These are phyloP conservation scores for Caenorhabditis remanei DNA, from an alignment of 1,140 invertebrate species.

Conservation along the genomic window DNA sequence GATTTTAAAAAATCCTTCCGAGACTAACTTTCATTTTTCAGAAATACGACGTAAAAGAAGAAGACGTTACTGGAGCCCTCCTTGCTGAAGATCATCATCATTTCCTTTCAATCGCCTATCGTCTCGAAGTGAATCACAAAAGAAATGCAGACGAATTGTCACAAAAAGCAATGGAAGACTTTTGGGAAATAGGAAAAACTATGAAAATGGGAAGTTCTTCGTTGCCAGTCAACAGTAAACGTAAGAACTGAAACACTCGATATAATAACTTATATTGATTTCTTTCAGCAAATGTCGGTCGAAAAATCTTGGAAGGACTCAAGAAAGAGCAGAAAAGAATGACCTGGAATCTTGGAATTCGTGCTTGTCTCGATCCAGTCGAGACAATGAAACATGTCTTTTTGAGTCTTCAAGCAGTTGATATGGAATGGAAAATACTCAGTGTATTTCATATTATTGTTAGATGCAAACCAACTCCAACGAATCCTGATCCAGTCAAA, in stretches of 20 bases:
- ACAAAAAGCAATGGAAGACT: conserved; percentile 76
- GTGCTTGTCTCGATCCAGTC: conserved; percentile 93
- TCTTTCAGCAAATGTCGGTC: conserved; percentile 16
- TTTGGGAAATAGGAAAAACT: conserved; percentile 73
- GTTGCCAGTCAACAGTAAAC: conserved; percentile 94
- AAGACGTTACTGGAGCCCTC: conserved; percentile 88
- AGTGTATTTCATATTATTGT: conserved; percentile 94
- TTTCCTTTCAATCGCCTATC: conserved; percentile 97
- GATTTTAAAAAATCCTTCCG: conserved; percentile 35
- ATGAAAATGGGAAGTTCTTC: conserved; percentile 75
- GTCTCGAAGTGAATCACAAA: conserved; percentile 98
- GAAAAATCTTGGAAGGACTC: conserved; percentile 35
- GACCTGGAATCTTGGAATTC: conserved; percentile 97
- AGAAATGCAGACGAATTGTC: conserved; percentile 83
- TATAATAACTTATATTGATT: background rate
- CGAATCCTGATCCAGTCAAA: conserved; percentile 82
- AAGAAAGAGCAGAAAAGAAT: conserved; percentile 86
- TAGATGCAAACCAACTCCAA: conserved; percentile 83
- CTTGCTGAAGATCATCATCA: conserved; percentile 96
- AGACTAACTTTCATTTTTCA: conserved; percentile 78
- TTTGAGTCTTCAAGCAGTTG: conserved; percentile 96
- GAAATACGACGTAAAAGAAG: conserved; percentile 93
- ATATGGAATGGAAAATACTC: conserved; percentile 93
- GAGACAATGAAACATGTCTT: conserved; percentile 99
- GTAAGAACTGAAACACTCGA: conserved; percentile 82